Base-by-base conservation (phyloP, 37 sponge, comb jelly and placozoan species). In the Aplysina aerophoba region DNA sequence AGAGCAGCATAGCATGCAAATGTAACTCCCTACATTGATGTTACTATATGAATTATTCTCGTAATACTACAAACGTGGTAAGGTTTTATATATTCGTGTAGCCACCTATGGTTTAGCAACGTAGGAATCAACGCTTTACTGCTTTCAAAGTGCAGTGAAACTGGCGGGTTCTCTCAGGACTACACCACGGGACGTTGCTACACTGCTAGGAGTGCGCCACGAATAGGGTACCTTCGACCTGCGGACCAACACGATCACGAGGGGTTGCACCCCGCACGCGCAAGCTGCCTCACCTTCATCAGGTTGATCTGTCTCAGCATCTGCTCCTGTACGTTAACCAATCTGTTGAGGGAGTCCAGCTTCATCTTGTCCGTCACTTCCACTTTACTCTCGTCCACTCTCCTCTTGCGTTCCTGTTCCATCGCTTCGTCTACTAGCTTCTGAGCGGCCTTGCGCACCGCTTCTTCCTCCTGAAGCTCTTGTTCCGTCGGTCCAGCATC, bases 361-460 rank as follows among this genome's bases (percentile, higher is more conserved):
- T 50, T 40, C n/a, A 24, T 5, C 53, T 75, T 40, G 78, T 75
- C 78, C 54, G 78, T 36, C 14, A 75, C 20, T 50, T 75, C 78
- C 53, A 15, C 25, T 19, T 50, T 24, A 39, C 37, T 75, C 78
- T 75, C 78, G 25, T 44, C 39, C 54, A 75, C 54, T 50, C 78
- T 40, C 12, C 78, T 75, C 78, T 75, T 75, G 37, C 78, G 37
- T 44, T 75, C 78, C 41, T 75, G 54, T 2, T 75, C 78, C 78
- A 75, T 75, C 38, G 44, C 78, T 17, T 50, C 78, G 53, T 75
- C 78, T 44, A 75, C 78, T 3, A 75, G 53, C 78, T 75, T 75
- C n/a, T 40, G 54, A 25, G 78, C 78, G 24, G 44, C 78, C 22
- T 75, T 75, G 21, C 78, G 78, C 17, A 50, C n/a, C 19, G 78